phyloP scores from a whole-genome alignment of 2,113 vertebrate species.

The Passer montanus region DNA sequence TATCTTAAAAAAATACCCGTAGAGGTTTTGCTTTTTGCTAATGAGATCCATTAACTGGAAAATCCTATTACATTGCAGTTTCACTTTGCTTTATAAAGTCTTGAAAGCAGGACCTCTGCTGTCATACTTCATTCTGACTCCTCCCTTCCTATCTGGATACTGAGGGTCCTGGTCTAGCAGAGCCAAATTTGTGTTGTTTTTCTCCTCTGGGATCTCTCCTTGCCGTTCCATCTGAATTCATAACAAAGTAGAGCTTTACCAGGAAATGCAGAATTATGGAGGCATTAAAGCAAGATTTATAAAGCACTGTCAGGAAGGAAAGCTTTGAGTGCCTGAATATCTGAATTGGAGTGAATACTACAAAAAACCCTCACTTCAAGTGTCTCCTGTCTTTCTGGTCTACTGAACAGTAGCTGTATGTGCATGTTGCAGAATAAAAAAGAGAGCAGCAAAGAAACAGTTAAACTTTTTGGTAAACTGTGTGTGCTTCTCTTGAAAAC shows the following conservation, averaged over 20 bases:
- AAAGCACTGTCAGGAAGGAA: not conserved
- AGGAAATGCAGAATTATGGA: not conserved
- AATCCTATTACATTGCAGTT: not conserved
- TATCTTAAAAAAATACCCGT: not conserved
- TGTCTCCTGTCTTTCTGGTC: not conserved
- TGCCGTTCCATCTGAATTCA: not conserved
- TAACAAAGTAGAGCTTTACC: not conserved
- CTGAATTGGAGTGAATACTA: not conserved
- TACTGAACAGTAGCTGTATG: not conserved
- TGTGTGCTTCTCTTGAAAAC: not conserved
- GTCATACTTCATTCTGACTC: not conserved
- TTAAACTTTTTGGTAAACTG: not conserved
- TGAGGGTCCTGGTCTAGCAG: not conserved
- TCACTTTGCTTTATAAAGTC: not conserved
- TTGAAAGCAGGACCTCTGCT: not conserved
- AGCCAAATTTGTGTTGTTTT: not conserved
- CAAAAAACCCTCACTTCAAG: not conserved
- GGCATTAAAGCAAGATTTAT: not conserved
- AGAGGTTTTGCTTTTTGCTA: constrained; percentile 15
- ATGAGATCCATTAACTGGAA: constrained; percentile 13
- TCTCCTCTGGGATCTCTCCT: not conserved
- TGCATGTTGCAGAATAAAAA: not conserved
- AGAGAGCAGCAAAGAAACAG: not conserved
- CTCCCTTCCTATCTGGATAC: not conserved
- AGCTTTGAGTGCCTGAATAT: not conserved